These are phyloP conservation scores for Drosophila paramelanica DNA, from an alignment of 2,888 invertebrate genomes.

Conservation along the genomic window DNA sequence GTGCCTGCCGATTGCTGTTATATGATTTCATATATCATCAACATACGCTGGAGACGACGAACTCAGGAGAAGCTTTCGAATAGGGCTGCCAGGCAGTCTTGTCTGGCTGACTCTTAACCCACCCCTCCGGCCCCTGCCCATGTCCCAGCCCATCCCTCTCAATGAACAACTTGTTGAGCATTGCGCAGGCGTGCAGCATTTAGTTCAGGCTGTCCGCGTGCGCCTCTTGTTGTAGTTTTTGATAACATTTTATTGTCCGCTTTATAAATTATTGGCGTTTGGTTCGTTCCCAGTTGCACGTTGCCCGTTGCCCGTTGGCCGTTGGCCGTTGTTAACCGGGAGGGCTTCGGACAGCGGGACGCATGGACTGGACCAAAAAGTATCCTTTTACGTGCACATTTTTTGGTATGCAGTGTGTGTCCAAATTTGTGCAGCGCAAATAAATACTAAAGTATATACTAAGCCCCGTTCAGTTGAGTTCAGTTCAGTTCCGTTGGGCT, in stretches of 20 bases:
- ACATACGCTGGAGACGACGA: constrained; percentile 46
- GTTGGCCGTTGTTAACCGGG: no score
- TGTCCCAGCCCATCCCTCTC: not conserved
- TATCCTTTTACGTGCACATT: constrained; percentile 77
- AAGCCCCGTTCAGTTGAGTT: constrained; percentile 4
- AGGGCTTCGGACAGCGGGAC: not conserved
- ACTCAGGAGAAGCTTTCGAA: constrained; percentile 11
- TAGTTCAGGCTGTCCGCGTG: constrained; percentile 79
- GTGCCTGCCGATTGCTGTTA: constrained; percentile 74
- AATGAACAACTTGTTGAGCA: constrained; percentile 62
- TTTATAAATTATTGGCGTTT: constrained; percentile 81
- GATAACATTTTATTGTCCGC: constrained; percentile 81
- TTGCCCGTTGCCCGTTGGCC: not conserved
- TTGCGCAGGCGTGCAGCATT: constrained; percentile 81
- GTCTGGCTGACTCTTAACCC: not conserved
- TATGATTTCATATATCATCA: constrained; percentile 82
- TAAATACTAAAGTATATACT: constrained; percentile 57
- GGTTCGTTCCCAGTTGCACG: constrained; percentile 16
- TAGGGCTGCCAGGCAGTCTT: constrained; percentile 12
- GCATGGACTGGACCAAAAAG: constrained; percentile 56
- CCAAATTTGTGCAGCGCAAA: constrained; percentile 77
- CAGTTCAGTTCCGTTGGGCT: constrained; percentile 19
- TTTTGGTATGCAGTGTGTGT: constrained; percentile 77
- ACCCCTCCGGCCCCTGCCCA: not conserved
- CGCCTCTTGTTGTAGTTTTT: constrained; percentile 64